These are phyloP conservation scores for Metridium senile DNA, from an alignment of 92 coral and sea anemone species.

Conservation along the genomic window DNA sequence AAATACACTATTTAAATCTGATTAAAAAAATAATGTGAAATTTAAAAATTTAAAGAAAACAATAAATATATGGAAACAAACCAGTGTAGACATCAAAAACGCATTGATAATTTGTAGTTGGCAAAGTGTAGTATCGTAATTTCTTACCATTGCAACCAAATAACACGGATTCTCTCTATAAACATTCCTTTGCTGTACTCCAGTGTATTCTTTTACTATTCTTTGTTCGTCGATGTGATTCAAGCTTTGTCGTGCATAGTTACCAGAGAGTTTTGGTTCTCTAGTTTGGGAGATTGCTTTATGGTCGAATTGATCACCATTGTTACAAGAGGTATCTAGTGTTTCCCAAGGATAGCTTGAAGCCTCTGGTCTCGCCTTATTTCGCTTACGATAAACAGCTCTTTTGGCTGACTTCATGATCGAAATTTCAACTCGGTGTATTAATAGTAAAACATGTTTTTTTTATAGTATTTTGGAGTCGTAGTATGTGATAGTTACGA, in stretches of 20 bases:
- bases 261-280: conserved; percentile 8
- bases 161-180: conserved; percentile 43
- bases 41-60: no score
- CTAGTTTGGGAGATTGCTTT: background rate
- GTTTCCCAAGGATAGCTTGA: conserved; percentile 21
- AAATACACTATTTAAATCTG: no score
- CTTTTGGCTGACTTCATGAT: conserved; percentile 20
- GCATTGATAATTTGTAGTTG: no score
- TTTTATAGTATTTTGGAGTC: background rate
- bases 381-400: conserved; percentile 29
- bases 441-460: background rate
- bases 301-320: background rate
- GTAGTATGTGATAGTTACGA: background rate
- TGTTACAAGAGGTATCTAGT: background rate
- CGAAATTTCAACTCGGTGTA: background rate
- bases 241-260: background rate
- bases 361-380: conserved; percentile 21
- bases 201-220: background rate
- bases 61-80: no score
- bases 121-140: background rate
- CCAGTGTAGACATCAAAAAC: no score
- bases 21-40: no score
- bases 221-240: conserved; percentile 6
- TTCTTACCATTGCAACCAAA: conserved; percentile 35
- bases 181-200: conserved; percentile 1